These are phyloP conservation scores for Neuroscelio doddi DNA, from an alignment of 2,888 invertebrate species.

Conservation along the genomic window DNA sequence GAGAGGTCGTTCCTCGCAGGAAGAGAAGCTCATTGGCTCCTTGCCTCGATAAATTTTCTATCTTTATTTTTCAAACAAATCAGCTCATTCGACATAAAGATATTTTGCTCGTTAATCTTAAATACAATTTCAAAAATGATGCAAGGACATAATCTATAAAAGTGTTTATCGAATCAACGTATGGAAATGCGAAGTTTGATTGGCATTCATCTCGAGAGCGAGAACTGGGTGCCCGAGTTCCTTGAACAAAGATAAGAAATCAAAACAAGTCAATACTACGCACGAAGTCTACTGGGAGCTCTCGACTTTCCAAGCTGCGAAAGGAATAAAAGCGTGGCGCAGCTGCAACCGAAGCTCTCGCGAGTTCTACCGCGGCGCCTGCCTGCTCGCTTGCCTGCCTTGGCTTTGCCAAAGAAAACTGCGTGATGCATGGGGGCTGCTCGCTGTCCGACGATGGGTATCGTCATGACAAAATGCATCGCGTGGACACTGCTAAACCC, in stretches of 20 bases:
- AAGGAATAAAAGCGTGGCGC: conserved; percentile 19
- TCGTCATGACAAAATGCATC: conserved; percentile 43
- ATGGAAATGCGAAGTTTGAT: conserved; percentile 30
- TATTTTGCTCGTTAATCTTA: too few species aligned
- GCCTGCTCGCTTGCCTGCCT: conserved; percentile 15
- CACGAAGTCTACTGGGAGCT: conserved; percentile 11
- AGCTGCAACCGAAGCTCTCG: conserved; percentile 28
- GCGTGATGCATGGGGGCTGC: too few species aligned
- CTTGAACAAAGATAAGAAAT: conserved; percentile 28
- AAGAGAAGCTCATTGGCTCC: too few species aligned
- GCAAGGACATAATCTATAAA: too few species aligned
- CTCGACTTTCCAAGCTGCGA: conserved; percentile 17
- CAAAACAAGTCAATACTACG: conserved; percentile 36
- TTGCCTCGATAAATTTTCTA: too few species aligned
- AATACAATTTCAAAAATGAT: too few species aligned
- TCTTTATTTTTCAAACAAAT: too few species aligned
- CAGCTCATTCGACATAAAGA: too few species aligned
- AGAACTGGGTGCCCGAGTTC: conserved; percentile 14
- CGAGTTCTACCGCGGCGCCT: conserved; percentile 20
- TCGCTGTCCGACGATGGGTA: conserved; percentile 34
- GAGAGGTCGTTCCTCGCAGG: conserved; percentile 1
- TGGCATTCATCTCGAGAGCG: too few species aligned
- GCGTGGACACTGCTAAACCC: conserved; percentile 31
- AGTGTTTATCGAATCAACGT: conserved; percentile 9
- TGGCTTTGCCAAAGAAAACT: too few species aligned